Evolutionary conservation across 2,888 invertebrate genomes (phyloP).

Genomic region (Leucania comma): DNA sequence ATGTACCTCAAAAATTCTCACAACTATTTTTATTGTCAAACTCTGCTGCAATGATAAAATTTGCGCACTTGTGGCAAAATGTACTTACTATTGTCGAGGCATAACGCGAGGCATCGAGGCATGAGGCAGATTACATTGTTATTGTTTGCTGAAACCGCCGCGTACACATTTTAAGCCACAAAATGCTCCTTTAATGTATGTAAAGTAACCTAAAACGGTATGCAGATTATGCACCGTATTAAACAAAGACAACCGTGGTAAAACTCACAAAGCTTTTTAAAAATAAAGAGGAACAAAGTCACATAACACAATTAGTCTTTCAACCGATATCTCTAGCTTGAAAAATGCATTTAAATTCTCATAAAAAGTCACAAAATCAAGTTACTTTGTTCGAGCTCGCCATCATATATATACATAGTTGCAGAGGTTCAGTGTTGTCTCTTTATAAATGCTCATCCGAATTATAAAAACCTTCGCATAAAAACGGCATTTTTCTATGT

Average conservation of each 20-base stretch:
- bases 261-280: neutral
- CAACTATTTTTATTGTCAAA: neutral
- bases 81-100: conserved; percentile 17
- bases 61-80: neutral
- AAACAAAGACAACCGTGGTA: neutral
- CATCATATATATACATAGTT: conserved; percentile 31
- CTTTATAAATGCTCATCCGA: conserved; percentile 56
- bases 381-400: conserved; percentile 16
- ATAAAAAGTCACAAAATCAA: conserved; percentile 24
- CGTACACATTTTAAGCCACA: conserved; percentile 20
- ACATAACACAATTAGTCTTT: neutral
- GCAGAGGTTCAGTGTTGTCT: conserved; percentile 2
- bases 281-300: neutral
- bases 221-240: conserved; percentile 14
- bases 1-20: neutral
- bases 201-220: conserved; percentile 12
- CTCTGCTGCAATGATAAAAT: neutral
- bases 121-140: conserved; percentile 38
- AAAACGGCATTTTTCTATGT: conserved; percentile 69
- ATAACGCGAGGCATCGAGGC: conserved; percentile 25
- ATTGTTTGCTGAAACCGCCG: conserved; percentile 33
- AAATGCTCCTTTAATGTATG: conserved; percentile 19
- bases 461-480: conserved; percentile 66
- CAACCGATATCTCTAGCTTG: neutral
- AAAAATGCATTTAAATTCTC: conserved; percentile 19